Evolutionary conservation across 1,140 invertebrate species (phyloP).

Genomic region (Meloidogyne floridensis): DNA sequence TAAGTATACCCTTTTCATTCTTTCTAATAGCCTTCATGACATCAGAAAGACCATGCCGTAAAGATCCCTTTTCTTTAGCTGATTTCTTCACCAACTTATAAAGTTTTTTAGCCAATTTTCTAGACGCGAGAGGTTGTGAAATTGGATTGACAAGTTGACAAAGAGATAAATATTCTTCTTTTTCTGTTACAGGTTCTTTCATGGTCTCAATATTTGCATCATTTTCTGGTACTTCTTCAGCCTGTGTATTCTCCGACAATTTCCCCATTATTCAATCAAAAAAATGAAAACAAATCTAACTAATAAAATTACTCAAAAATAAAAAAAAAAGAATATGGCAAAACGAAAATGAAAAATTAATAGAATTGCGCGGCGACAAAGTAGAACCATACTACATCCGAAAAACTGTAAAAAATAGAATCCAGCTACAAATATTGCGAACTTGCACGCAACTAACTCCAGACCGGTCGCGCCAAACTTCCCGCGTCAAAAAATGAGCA

Average conservation of each 20-base stretch:
- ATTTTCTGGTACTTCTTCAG: neutral
- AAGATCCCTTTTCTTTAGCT: slow-evolving; percentile 30
- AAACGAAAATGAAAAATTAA: too few species aligned
- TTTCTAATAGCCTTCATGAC: slow-evolving; percentile 46
- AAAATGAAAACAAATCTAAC: neutral
- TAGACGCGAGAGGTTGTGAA: slow-evolving; percentile 33
- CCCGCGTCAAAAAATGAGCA: too few species aligned
- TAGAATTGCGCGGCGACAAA: too few species aligned
- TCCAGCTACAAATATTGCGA: too few species aligned
- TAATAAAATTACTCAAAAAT: too few species aligned
- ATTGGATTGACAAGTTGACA: slow-evolving; percentile 40
- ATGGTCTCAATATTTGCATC: neutral
- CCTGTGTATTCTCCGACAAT: neutral
- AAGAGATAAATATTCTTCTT: slow-evolving; percentile 35
- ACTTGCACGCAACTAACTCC: too few species aligned
- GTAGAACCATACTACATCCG: too few species aligned
- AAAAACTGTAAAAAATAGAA: too few species aligned
- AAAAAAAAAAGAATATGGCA: too few species aligned
- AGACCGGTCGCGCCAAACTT: too few species aligned
- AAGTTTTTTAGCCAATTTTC: slow-evolving; percentile 45
- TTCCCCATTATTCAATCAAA: neutral
- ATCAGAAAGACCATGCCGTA: slow-evolving; percentile 37
- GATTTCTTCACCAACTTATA: slow-evolving; percentile 47
- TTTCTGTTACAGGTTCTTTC: slow-evolving; percentile 21
- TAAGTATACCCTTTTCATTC: slow-evolving; percentile 38